Evolutionary conservation across 35 echinoderm and acorn worm species (phyloP).

Genomic region (Eucidaris tribuloides): DNA sequence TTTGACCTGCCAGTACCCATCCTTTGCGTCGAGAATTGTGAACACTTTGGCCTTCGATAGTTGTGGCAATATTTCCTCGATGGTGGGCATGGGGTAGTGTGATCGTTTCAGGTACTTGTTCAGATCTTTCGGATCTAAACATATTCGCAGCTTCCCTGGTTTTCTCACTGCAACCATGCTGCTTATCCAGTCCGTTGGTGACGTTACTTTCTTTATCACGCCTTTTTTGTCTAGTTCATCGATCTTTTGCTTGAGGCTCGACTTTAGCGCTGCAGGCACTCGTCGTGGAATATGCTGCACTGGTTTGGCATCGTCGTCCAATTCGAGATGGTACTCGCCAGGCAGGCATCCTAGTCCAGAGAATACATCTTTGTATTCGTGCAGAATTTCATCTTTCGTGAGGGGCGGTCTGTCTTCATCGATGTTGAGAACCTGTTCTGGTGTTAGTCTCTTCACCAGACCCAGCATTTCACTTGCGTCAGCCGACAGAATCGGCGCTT

Average conservation of each 20-base stretch:
- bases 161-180: slow-evolving; percentile 30
- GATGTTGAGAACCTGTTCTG: too few relatives aligned
- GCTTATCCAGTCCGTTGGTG: slow-evolving; percentile 39
- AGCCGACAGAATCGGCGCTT: too few relatives aligned
- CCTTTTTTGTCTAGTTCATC: too few relatives aligned
- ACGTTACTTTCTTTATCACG: too few relatives aligned
- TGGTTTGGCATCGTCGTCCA: slow-evolving; percentile 37
- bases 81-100: slow-evolving; percentile 55
- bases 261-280: slow-evolving; percentile 46
- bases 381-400: too few relatives aligned
- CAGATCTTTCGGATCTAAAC: slow-evolving; percentile 46
- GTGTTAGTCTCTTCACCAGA: too few relatives aligned
- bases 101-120: slow-evolving; percentile 51
- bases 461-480: too few relatives aligned
- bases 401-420: too few relatives aligned
- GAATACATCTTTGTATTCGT: slow-evolving; percentile 65
- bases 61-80: slow-evolving; percentile 53
- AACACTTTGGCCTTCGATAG: slow-evolving; percentile 61
- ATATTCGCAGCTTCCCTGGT: background rate
- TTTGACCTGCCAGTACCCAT: slow-evolving; percentile 57
- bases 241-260: slow-evolving; percentile 39
- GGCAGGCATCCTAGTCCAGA: slow-evolving; percentile 55
- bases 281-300: slow-evolving; percentile 64
- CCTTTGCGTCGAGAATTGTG: background rate
- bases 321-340: slow-evolving; percentile 54